Conservation (phyloP, 2,888 invertebrate genomes). For the Lasioglossum figueresi region DNA sequence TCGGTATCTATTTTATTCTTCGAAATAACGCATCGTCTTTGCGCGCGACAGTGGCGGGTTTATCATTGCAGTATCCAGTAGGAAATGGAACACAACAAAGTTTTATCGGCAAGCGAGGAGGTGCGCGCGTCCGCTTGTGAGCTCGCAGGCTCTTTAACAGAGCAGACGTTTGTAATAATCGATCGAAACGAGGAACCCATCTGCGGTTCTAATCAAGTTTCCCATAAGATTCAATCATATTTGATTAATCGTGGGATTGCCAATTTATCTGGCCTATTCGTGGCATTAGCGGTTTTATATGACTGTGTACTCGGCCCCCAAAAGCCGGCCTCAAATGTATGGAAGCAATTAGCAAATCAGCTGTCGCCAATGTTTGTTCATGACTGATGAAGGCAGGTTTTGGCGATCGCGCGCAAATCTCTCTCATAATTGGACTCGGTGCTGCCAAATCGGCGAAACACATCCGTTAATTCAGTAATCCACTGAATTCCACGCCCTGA, state of each 20-base stretch:
- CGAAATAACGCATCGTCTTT: neutral
- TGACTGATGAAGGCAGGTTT: constrained; percentile 75
- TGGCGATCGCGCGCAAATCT: constrained; percentile 47
- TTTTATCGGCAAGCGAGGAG: neutral
- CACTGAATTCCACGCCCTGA: neutral
- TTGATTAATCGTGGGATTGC: constrained; percentile 69
- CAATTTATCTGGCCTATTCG: constrained; percentile 69
- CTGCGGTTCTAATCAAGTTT: constrained; percentile 57
- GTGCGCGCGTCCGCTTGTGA: neutral
- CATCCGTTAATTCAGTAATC: constrained; percentile 16
- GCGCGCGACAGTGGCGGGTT: neutral
- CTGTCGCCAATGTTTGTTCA: constrained; percentile 66
- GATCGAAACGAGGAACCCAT: constrained; percentile 44
- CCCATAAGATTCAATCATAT: constrained; percentile 63
- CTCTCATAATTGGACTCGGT: constrained; percentile 34
- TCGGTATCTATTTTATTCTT: neutral
- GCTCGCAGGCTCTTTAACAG: constrained; percentile 1
- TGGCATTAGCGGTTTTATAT: constrained; percentile 63
- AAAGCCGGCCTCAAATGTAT: constrained; percentile 67
- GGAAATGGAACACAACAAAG: neutral
- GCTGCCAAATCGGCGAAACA: constrained; percentile 12
- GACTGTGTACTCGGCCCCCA: constrained; percentile 49
- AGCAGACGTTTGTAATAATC: constrained; percentile 31
- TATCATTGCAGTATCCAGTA: neutral
- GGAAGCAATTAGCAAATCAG: constrained; percentile 75